These are phyloP conservation scores for Gopherus evgoodei DNA, from an alignment of 2,113 vertebrate species.

Conservation along the genomic window DNA sequence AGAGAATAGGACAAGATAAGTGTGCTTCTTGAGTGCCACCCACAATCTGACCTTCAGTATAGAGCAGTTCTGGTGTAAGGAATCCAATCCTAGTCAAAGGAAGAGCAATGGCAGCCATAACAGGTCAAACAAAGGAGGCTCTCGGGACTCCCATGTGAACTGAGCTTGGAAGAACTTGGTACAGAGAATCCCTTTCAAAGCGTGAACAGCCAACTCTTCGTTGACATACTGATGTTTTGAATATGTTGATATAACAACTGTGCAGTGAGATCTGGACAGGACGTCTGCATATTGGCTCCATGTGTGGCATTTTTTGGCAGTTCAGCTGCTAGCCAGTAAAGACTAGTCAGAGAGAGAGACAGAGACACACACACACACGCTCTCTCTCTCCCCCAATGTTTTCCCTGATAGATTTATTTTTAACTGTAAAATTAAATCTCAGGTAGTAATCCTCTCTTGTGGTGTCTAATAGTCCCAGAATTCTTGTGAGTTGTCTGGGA, in stretches of 20 bases:
- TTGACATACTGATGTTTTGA: not conserved
- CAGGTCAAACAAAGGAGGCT: not conserved
- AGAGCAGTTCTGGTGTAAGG: not conserved
- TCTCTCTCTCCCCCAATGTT: not conserved
- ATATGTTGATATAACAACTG: not conserved
- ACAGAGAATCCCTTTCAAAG: not conserved
- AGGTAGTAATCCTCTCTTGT: not conserved
- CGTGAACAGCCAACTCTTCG: not conserved
- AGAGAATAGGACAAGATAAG: not conserved
- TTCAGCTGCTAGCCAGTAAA: not conserved
- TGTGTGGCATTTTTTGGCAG: not conserved
- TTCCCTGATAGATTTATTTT: not conserved
- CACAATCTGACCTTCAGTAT: not conserved
- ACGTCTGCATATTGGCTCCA: not conserved
- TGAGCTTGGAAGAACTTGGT: not conserved
- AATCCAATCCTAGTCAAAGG: not conserved
- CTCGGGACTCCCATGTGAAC: not conserved
- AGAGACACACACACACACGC: no score
- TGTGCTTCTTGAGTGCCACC: not conserved
- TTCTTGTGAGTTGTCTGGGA: slow-evolving; percentile 1
- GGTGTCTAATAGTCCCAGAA: not conserved
- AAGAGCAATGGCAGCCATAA: not conserved
- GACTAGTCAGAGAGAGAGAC: not conserved
- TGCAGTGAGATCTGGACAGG: not conserved
- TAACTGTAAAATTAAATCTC: not conserved